Evolutionary conservation across 2,888 invertebrate species (phyloP).

Genomic region (Meiosimyza decipiens): DNA sequence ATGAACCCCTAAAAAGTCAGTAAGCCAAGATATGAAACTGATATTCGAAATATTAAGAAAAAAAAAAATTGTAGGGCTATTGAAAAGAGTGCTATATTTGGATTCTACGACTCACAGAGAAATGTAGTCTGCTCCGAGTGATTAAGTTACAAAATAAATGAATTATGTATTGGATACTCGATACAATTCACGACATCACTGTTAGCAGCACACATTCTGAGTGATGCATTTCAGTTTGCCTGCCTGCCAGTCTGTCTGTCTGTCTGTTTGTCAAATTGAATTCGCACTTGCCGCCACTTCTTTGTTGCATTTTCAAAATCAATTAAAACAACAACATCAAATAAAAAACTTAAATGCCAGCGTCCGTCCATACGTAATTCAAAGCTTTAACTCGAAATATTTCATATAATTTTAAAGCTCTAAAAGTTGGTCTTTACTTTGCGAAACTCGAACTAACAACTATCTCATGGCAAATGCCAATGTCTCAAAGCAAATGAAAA

Average conservation of each 20-base stretch:
- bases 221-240: background rate
- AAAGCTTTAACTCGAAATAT: conserved; percentile 10
- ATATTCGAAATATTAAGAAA: too few species aligned
- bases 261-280: conserved; percentile 8
- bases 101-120: too few species aligned
- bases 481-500: background rate
- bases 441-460: background rate
- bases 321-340: background rate
- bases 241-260: background rate
- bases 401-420: conserved; percentile 21
- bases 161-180: too few species aligned
- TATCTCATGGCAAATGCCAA: conserved; percentile 25
- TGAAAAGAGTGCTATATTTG: too few species aligned
- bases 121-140: too few species aligned
- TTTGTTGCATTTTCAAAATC: background rate
- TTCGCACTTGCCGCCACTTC: background rate
- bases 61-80: too few species aligned
- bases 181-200: too few species aligned
- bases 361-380: background rate
- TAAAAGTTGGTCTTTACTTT: background rate
- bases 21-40: too few species aligned
- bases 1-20: too few species aligned
- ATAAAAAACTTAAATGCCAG: background rate
- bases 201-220: background rate
- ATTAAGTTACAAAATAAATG: too few species aligned